Conservation (phyloP, 2,797 vertebrate genomes). For the Danio tinwini region DNA sequence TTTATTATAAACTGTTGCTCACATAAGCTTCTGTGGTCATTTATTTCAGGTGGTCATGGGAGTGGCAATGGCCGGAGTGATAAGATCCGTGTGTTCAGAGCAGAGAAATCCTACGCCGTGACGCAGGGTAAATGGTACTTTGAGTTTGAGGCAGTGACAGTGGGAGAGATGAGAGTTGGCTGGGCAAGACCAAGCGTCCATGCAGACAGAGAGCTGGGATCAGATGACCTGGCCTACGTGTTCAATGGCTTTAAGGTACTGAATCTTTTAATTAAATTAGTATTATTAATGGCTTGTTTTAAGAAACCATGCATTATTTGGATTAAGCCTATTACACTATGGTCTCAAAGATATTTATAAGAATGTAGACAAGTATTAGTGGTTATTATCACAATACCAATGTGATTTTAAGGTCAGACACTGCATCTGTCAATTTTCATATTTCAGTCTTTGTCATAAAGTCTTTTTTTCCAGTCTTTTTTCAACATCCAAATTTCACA, state of each 20-base stretch:
- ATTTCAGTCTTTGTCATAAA: no score
- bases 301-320: not conserved
- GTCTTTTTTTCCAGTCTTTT: no score
- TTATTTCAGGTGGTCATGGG: slow-evolving; percentile 71
- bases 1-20: not conserved
- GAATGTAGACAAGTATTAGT: not conserved
- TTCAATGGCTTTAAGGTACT: slow-evolving; percentile 91
- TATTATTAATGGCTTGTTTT: not conserved
- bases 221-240: slow-evolving; percentile 89
- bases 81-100: slow-evolving; percentile 88
- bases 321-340: not conserved
- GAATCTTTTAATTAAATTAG: not conserved
- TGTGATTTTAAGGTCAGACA: no score
- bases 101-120: slow-evolving; percentile 87
- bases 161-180: slow-evolving; percentile 94
- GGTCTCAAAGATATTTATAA: not conserved
- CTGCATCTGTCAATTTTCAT: no score
- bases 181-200: slow-evolving; percentile 89
- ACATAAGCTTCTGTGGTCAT: not conserved
- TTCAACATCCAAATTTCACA: no score
- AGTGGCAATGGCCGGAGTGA: slow-evolving; percentile 73
- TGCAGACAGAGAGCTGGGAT: slow-evolving; percentile 88
- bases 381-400: not conserved
- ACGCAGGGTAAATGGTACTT: slow-evolving; percentile 94
- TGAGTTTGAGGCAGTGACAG: slow-evolving; percentile 91